Percentiles rank a stretch among this genome's conserved stretches.
Evolutionary conservation across 2,797 vertebrate genomes (phyloP).

Genomic region (Mionectes olivaceus): DNA sequence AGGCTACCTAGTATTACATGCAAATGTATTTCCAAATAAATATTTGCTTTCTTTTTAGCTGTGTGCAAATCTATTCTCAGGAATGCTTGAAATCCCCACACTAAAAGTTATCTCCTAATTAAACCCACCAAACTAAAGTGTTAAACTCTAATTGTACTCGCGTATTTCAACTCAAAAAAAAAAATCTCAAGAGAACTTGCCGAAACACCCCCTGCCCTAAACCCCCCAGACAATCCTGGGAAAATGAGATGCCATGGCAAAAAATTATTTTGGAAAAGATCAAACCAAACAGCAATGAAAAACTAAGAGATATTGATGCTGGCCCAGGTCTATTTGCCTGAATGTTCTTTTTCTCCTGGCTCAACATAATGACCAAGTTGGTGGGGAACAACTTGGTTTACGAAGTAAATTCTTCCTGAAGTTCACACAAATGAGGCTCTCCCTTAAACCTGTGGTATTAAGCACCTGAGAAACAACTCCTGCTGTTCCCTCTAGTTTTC

Average conservation of each 20-base stretch:
- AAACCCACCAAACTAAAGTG: neutral
- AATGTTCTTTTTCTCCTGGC: neutral
- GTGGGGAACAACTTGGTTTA: neutral
- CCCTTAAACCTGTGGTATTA: neutral
- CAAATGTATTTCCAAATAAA: neutral
- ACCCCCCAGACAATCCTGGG: neutral
- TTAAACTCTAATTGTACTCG: neutral
- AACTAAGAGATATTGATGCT: neutral
- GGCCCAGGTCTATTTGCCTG: neutral
- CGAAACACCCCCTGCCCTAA: neutral
- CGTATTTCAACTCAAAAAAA: neutral
- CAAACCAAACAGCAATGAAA: neutral
- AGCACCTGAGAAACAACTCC: neutral
- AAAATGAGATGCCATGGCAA: neutral
- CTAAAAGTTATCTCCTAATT: neutral
- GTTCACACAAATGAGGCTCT: neutral
- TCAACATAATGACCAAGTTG: neutral
- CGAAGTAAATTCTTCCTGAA: neutral
- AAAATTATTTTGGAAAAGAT: neutral
- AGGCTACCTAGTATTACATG: neutral
- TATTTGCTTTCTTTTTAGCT: neutral
- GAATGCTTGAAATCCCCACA: neutral
- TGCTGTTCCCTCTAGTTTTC: neutral
- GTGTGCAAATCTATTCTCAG: neutral
- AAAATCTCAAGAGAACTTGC: neutral